Evolutionary conservation across 2,797 vertebrate genomes (phyloP).

Genomic region (Harpagifer antarcticus): DNA sequence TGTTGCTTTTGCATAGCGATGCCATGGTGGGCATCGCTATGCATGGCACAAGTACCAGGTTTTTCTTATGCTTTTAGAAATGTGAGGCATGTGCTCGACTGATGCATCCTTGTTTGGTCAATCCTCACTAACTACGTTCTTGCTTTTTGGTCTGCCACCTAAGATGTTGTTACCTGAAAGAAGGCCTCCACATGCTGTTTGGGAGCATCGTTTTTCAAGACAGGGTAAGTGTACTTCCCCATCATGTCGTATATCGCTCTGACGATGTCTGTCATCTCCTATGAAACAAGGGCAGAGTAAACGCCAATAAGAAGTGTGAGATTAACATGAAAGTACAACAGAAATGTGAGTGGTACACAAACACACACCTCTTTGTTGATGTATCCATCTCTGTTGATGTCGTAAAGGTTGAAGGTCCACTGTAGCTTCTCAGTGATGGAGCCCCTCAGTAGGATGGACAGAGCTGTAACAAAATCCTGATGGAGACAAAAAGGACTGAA

Average conservation of each 20-base stretch:
- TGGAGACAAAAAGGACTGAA: slow-evolving; percentile 27
- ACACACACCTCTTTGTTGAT: slow-evolving; percentile 94
- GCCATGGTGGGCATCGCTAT: too few relatives aligned
- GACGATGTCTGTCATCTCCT: slow-evolving; percentile 98
- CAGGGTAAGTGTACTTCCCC: slow-evolving; percentile 96
- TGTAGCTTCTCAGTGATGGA: slow-evolving; percentile 94
- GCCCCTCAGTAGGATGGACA: slow-evolving; percentile 94
- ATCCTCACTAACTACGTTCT: neutral
- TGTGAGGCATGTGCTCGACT: neutral
- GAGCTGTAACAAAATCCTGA: slow-evolving; percentile 95
- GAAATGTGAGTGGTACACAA: neutral
- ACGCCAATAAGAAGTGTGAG: neutral
- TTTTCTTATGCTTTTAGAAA: neutral
- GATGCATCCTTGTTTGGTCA: neutral
- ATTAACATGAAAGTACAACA: neutral
- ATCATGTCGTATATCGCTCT: slow-evolving; percentile 99
- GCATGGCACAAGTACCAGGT: too few relatives aligned
- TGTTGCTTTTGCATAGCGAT: neutral
- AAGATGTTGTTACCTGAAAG: slow-evolving; percentile 89
- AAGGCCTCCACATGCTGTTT: slow-evolving; percentile 96
- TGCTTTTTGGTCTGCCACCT: slow-evolving; percentile 7
- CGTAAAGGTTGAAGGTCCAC: slow-evolving; percentile 98
- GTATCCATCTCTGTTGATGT: slow-evolving; percentile 96
- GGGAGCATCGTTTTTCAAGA: slow-evolving; percentile 92
- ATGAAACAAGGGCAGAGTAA: slow-evolving; percentile 5